Base-by-base conservation (phyloP, 2,113 vertebrate species). In the Grallaria varia region DNA sequence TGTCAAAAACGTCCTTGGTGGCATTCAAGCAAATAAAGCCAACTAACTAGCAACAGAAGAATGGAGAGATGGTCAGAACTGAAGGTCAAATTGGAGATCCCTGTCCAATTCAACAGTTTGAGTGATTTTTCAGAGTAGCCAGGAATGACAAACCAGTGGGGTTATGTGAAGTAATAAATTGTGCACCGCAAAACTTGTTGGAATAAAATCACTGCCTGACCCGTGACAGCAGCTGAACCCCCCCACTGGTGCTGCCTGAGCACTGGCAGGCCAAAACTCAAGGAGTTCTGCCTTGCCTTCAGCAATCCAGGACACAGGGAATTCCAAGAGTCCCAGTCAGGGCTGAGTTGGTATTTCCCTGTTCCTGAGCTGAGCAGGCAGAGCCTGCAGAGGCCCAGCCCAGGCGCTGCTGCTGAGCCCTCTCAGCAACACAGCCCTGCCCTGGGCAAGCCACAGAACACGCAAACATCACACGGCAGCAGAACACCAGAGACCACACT, bases 301-400 rank as follows among this genome's bases (percentile, higher is more conserved):
- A 63, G 58, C 79, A 67, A n/a, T 14, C 25, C 2, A 1, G 35
- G 53, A 14, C 10, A 6, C 33, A 47, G 23, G 5, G 40, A 20
- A 63, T 47, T 16, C 23, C 10, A 39, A 12, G 33, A 30, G 37
- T 44, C 53, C 31, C 25, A 33, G 42, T 7, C 21, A 44, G 24
- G n/a, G 39, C 40, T 83, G 56, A 25, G 27, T 40, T 31, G 18
- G 18, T 30, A 6, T 64, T 62, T 64, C 47, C 17, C 52, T 55
- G 2, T 23, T 59, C 45, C 84, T 58, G 13, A 45, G 33, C 8
- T 1, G 0, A 9, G 24, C 19, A 35, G 0, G 0, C 8, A 20
- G 55, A 37, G 79, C 15, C 30, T 18, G 8, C 74, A 47, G 84
- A 56, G 52, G 15, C 12, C 37, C 22, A 11, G 10, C 8, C 7